Percentiles rank a stretch among this genome's conserved stretches.
Evolutionary conservation across 1,140 invertebrate species (phyloP).

Genomic region (Drosophila funebris): DNA sequence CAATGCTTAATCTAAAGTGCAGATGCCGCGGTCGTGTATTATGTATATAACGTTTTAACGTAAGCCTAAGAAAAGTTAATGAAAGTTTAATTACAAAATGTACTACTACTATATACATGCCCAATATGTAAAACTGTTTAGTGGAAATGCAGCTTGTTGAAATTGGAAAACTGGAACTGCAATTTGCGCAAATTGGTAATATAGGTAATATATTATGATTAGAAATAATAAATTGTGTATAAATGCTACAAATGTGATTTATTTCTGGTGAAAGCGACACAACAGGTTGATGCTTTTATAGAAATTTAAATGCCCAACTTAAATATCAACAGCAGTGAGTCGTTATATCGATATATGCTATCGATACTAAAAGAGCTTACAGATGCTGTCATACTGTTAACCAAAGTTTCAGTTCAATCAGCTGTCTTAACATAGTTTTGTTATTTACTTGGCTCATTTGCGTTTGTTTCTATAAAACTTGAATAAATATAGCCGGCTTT

Average conservation of each 20-base stretch:
- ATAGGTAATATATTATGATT: slow-evolving; percentile 32
- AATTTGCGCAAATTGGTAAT: slow-evolving; percentile 31
- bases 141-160: slow-evolving; percentile 26
- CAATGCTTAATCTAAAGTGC: slow-evolving; percentile 49
- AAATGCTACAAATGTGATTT: slow-evolving; percentile 30
- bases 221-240: slow-evolving; percentile 49
- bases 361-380: neutral
- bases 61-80: slow-evolving; percentile 52
- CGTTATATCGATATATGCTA: neutral
- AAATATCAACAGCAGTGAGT: no score
- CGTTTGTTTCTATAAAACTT: neutral
- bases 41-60: slow-evolving; percentile 72
- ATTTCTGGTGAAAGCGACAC: neutral
- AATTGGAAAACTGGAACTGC: slow-evolving; percentile 33
- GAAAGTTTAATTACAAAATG: slow-evolving; percentile 41
- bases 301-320: no score
- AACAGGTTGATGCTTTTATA: neutral
- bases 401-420: neutral
- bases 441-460: neutral
- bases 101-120: slow-evolving; percentile 19
- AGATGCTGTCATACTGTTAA: neutral
- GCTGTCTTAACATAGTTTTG: slow-evolving; percentile 8
- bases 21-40: slow-evolving; percentile 68
- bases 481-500: neutral
- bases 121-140: slow-evolving; percentile 33